These are phyloP conservation scores for Chalcosyrphus nemorum DNA, from an alignment of 2,888 invertebrate species.

Conservation along the genomic window DNA sequence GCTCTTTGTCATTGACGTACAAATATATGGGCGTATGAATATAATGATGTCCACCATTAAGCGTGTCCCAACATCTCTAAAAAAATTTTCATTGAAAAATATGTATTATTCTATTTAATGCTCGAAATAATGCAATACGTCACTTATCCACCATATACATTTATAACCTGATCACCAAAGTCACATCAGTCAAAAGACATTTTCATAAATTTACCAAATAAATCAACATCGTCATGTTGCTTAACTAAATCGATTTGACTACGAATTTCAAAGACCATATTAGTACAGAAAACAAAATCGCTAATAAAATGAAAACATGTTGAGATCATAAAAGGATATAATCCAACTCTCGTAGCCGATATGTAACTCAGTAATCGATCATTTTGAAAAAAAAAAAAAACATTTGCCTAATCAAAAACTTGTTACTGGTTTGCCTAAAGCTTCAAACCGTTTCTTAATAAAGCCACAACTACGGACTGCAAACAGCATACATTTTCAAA, in stretches of 20 bases:
- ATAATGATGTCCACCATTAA: too few species aligned
- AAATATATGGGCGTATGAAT: too few species aligned
- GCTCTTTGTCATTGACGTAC: too few species aligned
- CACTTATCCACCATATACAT: too few species aligned
- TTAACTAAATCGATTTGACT: conserved; percentile 1
- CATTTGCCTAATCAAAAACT: conserved; percentile 34
- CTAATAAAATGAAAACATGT: conserved; percentile 6
- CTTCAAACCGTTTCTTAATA: conserved; percentile 26
- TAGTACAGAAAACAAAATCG: neutral
- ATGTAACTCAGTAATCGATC: conserved; percentile 7
- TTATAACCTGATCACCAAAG: too few species aligned
- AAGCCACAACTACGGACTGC: conserved; percentile 22
- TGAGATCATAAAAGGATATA: conserved; percentile 39
- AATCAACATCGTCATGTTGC: neutral
- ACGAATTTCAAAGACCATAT: conserved; percentile 1
- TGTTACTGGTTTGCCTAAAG: conserved; percentile 46
- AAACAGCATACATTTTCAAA: conserved; percentile 6
- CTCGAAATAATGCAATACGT: too few species aligned
- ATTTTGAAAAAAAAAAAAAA: conserved; percentile 15
- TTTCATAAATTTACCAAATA: neutral
- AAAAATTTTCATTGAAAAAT: too few species aligned
- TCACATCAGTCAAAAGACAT: neutral
- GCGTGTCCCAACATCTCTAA: too few species aligned
- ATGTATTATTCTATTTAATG: too few species aligned
- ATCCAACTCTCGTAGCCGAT: conserved; percentile 19